Evolutionary conservation across 2,888 invertebrate genomes (phyloP), one percentile per base, ranked within the genome.

Genomic region (Chymomyza fuscimana): DNA sequence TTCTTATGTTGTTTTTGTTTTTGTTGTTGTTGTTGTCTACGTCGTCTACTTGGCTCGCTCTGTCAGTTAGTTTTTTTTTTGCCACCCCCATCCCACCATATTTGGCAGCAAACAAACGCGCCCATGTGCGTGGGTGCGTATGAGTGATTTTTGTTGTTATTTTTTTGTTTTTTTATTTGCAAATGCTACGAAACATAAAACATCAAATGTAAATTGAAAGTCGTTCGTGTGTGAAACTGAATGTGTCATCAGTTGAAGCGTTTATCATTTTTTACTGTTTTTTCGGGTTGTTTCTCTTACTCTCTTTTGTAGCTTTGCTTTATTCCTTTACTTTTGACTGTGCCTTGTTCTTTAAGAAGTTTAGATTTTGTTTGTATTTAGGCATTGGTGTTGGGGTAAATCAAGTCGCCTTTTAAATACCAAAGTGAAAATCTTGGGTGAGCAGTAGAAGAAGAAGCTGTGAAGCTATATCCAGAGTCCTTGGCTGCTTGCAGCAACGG

Each of bases 211-310:
- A 88, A 88, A 88, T 89, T 89, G 89, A 88, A 88, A 89, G 79
- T 89, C 89, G 81, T 85, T 88, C 88, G 89, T 89, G 88, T 89
- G 89, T 89, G 88, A 88, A 88, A 89, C 84, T 85, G 88, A 85
- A 85, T 88, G 85, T 85, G 85, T 88, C 85, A 85, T 85, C 85
- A 85, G 85, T 85, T 88, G 85, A 88, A 88, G 85, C 85, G 85
- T 85, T 85, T 88, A 85, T 85, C 88, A 85, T 85, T 88, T 85
- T 88, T 84, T 84, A 87, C 88, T 83, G 88, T 82, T 29, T 54
- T 54, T 56, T 64, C 56, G 16, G 63, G 12, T 40, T 64, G 40
- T 46, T 46, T 46, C 40, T 9, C 32, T 32, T 32, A 9, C 40
- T 54, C 36, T 5, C 19, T 19, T 32, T 22, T n/a, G 6, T 10